phyloP scores from a whole-genome alignment of 2,888 invertebrate species.

The Mimachlamys varia region DNA sequence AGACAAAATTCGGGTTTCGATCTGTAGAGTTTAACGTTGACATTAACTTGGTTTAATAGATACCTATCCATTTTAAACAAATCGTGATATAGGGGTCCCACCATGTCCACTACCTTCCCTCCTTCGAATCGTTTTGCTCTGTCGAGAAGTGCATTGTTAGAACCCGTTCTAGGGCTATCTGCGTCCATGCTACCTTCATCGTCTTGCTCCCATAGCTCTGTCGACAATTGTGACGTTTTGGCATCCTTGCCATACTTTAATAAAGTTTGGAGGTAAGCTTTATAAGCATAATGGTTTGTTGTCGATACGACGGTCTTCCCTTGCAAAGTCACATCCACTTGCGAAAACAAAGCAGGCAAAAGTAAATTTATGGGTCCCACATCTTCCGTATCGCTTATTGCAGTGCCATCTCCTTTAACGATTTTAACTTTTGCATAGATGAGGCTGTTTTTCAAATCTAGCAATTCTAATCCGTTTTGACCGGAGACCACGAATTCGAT shows the following conservation, averaged over 20 bases:
- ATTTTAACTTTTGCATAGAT: conserved; percentile 49
- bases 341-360: conserved; percentile 41
- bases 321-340: conserved; percentile 49
- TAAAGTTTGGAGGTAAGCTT: conserved; percentile 52
- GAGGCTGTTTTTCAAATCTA: conserved; percentile 55
- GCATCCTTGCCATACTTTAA: conserved; percentile 44
- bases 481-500: conserved; percentile 57
- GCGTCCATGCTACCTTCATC: conserved; percentile 32
- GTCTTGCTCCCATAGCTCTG: conserved; percentile 43
- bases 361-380: conserved; percentile 41
- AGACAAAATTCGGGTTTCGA: too few relatives aligned
- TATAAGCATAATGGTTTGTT: conserved; percentile 55
- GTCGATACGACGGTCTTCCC: conserved; percentile 52
- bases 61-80: conserved; percentile 46
- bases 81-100: conserved; percentile 47
- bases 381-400: conserved; percentile 19
- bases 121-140: conserved; percentile 36
- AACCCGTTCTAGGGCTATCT: conserved; percentile 38
- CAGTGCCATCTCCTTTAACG: conserved; percentile 47
- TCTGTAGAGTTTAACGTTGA: too few relatives aligned
- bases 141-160: conserved; percentile 36
- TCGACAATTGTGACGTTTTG: conserved; percentile 46
- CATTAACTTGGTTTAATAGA: conserved; percentile 47
- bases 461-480: conserved; percentile 56
- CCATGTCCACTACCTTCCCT: conserved; percentile 38